These are phyloP conservation scores for Drosophila nigrodunni DNA, from an alignment of 1,140 invertebrate species.

Conservation along the genomic window DNA sequence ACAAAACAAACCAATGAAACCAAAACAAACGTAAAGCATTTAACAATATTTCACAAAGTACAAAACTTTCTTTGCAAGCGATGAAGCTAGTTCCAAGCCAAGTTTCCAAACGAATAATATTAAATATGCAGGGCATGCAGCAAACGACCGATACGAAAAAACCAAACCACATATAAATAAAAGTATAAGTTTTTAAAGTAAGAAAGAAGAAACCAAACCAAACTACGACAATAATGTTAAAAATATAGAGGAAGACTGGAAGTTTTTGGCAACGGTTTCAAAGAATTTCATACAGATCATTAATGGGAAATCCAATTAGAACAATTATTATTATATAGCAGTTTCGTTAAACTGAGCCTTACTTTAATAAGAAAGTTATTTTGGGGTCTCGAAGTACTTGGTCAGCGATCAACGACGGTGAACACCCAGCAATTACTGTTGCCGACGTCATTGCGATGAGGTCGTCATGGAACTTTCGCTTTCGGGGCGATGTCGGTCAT, in stretches of 20 bases:
- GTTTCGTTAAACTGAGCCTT: neutral
- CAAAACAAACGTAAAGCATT: slow-evolving; percentile 37
- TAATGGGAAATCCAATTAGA: neutral
- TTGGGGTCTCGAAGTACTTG: slow-evolving; percentile 18
- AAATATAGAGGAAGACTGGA: neutral
- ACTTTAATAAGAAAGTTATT: slow-evolving; percentile 39
- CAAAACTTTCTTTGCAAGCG: slow-evolving; percentile 68
- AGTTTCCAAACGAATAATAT: slow-evolving; percentile 62
- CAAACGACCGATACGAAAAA: slow-evolving; percentile 34
- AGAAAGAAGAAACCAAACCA: neutral
- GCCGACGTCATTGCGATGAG: slow-evolving; percentile 46
- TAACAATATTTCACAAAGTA: slow-evolving; percentile 43
- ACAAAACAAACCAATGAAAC: slow-evolving; percentile 11
- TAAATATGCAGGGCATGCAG: slow-evolving; percentile 63
- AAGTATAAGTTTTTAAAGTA: slow-evolving; percentile 13
- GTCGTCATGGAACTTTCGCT: slow-evolving; percentile 74
- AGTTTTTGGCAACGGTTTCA: too few relatives aligned
- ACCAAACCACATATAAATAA: slow-evolving; percentile 7
- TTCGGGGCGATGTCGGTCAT: slow-evolving; percentile 62
- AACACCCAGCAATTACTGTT: slow-evolving; percentile 52
- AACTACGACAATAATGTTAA: too few relatives aligned
- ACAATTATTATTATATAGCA: neutral
- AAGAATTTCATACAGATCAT: neutral
- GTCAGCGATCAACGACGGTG: slow-evolving; percentile 21
- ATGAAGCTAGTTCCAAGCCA: slow-evolving; percentile 33